Evolutionary conservation across 2,113 vertebrate species (phyloP), one percentile per base, ranked within the genome.

Genomic region (Pogona vitticeps): DNA sequence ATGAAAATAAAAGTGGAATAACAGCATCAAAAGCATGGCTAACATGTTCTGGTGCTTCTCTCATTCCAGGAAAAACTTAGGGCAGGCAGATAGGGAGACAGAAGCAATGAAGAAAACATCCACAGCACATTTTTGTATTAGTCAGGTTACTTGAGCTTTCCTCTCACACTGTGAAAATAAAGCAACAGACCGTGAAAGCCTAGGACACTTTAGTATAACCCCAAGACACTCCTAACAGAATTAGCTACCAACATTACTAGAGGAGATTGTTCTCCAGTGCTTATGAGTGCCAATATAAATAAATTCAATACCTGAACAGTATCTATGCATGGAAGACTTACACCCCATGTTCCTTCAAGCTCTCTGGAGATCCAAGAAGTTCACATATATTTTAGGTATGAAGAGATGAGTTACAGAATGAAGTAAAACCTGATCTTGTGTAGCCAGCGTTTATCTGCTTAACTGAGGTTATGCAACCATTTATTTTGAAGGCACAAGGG

Each of bases 161-260:
- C 17, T 18, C 56, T 88, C 72, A 56, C 46, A 17, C 2, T 18
- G 17, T 67, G 80, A 86, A 89, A 86, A 76, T 40, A 84, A 38
- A 42, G 58, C 0, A 56, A 79, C 0, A 20, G 15, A 18, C 38
- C 17, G 1, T 0, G 38, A n/a, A 72, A 82, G 71, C 67, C 38
- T 56, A 59, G 20, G 46, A 40, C 15, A 59, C 56, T 79, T 76
- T 76, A 90, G 33, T 13, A 63, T 36, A 36, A 84, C 70, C 15
- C 70, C 40, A 83, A 73, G 56, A 83, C n/a, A 20, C 76, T 90
- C 73, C 75, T 56, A 38, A 61, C 10, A 63, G 31, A 71, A 86
- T 38, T 0, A 0, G 7, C 56, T 23, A 6, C 21, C 83, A n/a
- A 42, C 0, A 1, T 56, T 61, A 38, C 58, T 40, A 26, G 65